Conservation (phyloP, 2,113 vertebrate genomes). For the Corythaixoides concolor region DNA sequence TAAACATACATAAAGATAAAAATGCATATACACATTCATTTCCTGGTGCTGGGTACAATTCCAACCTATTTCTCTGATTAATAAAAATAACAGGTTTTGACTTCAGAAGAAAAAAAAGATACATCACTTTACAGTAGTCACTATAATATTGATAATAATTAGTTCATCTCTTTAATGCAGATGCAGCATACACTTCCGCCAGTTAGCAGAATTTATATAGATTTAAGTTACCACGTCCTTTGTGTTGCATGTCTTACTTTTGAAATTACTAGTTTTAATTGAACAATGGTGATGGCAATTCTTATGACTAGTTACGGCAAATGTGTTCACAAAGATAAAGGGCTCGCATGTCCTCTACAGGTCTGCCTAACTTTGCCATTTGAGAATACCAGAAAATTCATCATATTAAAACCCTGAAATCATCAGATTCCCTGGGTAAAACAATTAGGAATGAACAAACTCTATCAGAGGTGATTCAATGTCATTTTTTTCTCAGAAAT, state of each 20-base stretch:
- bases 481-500: background rate
- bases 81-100: background rate
- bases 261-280: background rate
- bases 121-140: background rate
- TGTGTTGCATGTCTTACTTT: background rate
- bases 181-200: background rate
- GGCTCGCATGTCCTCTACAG: background rate
- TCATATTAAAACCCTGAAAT: background rate
- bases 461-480: background rate
- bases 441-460: background rate
- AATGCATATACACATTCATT: rapidly evolving
- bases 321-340: background rate
- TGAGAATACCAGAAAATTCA: background rate
- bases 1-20: background rate
- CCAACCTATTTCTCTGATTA: background rate
- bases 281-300: background rate
- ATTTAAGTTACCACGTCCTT: background rate
- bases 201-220: background rate
- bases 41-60: background rate
- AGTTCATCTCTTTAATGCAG: background rate
- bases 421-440: background rate
- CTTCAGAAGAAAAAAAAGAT: background rate
- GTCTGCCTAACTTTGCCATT: background rate
- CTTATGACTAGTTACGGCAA: background rate
- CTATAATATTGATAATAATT: background rate